Evolutionary conservation across 2,797 vertebrate genomes (phyloP).

Genomic region (Ctenopoma multispine): DNA sequence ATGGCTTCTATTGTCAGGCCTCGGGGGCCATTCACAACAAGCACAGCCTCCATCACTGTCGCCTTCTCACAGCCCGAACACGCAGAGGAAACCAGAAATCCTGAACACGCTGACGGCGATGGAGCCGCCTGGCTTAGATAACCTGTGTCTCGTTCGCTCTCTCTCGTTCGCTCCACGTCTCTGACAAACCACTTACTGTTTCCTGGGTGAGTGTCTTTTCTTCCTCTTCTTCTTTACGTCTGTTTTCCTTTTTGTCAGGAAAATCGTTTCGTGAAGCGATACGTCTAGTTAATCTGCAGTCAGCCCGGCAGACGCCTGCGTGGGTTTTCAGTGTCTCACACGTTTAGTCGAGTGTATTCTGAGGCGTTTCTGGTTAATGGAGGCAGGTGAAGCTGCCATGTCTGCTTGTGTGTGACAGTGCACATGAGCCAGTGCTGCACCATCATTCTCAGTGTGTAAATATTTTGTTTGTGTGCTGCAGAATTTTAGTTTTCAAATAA

Average conservation of each 20-base stretch:
- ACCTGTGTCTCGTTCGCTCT: conserved; percentile 13
- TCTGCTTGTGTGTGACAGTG: too few species aligned
- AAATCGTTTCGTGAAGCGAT: conserved; percentile 41
- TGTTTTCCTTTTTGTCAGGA: conserved; percentile 21
- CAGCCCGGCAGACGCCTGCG: conserved; percentile 2
- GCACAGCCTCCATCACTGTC: conserved; percentile 52
- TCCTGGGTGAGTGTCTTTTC: conserved; percentile 58
- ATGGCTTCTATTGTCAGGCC: conserved; percentile 72
- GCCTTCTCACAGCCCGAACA: conserved; percentile 14
- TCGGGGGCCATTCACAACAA: conserved; percentile 50
- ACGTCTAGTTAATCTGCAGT: conserved; percentile 41
- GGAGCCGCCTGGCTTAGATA: conserved; percentile 16
- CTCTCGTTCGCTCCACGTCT: conserved; percentile 8
- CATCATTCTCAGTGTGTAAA: too few species aligned
- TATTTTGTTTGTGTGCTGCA: too few species aligned
- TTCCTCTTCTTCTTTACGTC: conserved; percentile 22
- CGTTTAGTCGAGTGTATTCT: conserved; percentile 44
- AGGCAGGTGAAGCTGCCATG: conserved; percentile 9
- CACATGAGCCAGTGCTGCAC: too few species aligned
- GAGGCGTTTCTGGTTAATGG: background rate
- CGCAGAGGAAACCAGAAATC: conserved; percentile 36
- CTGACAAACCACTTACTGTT: conserved; percentile 34
- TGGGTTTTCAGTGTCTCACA: conserved; percentile 33
- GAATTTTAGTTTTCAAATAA: too few species aligned
- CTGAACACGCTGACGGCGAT: conserved; percentile 24